Conservation (phyloP, 1,140 invertebrate genomes). For the Drosophila takahashii region DNA sequence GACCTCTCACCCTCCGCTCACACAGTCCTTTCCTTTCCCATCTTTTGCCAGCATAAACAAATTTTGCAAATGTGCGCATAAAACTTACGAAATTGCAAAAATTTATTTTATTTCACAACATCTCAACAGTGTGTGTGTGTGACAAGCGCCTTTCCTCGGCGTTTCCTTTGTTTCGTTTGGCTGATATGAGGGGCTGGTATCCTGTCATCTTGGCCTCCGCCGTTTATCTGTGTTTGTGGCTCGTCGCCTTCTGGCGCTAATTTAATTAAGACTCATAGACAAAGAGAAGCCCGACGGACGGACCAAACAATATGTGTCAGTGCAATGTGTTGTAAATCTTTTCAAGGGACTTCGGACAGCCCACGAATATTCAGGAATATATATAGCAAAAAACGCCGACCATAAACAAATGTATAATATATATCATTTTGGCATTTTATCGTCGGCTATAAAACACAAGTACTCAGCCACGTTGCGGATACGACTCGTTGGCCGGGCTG, state of each 20-base stretch:
- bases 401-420: conserved; percentile 56
- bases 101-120: conserved; percentile 53
- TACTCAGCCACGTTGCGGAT: conserved; percentile 50
- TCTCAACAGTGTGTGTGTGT: conserved; percentile 8
- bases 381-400: not conserved
- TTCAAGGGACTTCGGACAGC: conserved; percentile 42
- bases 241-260: conserved; percentile 70
- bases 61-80: conserved; percentile 76
- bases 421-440: conserved; percentile 56
- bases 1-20: conserved; percentile 11
- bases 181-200: conserved; percentile 4
- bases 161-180: conserved; percentile 26
- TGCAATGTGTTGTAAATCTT: conserved; percentile 72
- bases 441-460: conserved; percentile 49
- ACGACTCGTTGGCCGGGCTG: conserved; percentile 46
- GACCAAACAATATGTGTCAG: conserved; percentile 64
- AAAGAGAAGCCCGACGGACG: conserved; percentile 35
- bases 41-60: conserved; percentile 60
- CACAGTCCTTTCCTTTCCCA: not conserved
- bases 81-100: conserved; percentile 79
- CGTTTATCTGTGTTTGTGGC: conserved; percentile 54
- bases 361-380: not conserved
- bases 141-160: conserved; percentile 20
- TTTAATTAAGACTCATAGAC: conserved; percentile 77
- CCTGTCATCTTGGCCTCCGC: conserved; percentile 34